phyloP scores from a whole-genome alignment of 1,140 invertebrate species.

The Danaus melanippus region DNA sequence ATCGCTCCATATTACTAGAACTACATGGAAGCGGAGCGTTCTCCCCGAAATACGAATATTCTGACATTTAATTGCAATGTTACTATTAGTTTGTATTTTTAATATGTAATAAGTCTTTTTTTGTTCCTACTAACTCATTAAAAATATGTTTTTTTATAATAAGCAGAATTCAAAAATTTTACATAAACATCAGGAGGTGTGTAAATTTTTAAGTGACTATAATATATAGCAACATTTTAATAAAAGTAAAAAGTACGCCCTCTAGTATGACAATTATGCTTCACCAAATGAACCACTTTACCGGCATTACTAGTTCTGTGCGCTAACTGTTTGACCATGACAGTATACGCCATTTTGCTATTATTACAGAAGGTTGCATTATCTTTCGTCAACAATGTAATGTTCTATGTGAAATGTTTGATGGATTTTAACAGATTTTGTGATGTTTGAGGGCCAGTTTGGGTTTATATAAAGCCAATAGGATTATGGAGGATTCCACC shows the following conservation, averaged over 20 bases:
- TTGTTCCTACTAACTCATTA: too few relatives aligned
- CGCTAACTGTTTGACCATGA: conserved; percentile 44
- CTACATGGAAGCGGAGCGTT: conserved; percentile 16
- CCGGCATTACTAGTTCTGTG: conserved; percentile 16
- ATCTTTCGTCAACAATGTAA: conserved; percentile 70
- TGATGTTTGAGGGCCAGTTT: conserved; percentile 45
- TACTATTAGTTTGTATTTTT: background rate
- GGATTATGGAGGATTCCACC: conserved; percentile 56
- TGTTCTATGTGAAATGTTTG: conserved; percentile 55
- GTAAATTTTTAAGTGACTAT: too few relatives aligned
- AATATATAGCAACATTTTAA: background rate
- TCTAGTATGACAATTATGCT: conserved; percentile 18
- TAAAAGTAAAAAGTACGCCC: conserved; percentile 18
- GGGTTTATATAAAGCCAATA: conserved; percentile 35
- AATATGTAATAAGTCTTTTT: too few relatives aligned
- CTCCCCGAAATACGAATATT: conserved; percentile 8
- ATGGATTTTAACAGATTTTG: conserved; percentile 54
- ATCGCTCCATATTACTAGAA: conserved; percentile 13
- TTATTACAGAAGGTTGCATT: conserved; percentile 65
- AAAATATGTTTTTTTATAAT: too few relatives aligned
- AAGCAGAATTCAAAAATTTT: too few relatives aligned
- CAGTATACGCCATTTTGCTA: conserved; percentile 66
- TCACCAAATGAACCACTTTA: conserved; percentile 22
- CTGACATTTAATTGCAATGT: conserved; percentile 10
- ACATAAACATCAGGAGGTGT: too few relatives aligned